Percentiles rank a stretch among this genome's conserved stretches.
Conservation (phyloP, 2,888 invertebrate genomes). For the Mesorhabditis sp. region DNA sequence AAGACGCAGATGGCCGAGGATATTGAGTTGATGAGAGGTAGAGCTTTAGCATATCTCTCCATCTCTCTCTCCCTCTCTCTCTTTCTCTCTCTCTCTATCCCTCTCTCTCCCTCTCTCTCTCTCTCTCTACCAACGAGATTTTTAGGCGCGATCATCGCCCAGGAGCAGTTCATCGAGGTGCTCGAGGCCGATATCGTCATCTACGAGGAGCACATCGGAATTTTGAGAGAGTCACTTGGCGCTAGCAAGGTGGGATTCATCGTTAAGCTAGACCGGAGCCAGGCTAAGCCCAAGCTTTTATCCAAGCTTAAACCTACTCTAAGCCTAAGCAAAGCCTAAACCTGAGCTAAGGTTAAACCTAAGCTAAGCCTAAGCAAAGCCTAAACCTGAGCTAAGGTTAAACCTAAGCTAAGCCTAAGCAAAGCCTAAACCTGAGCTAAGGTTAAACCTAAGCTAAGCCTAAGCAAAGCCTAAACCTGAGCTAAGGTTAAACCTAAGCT, state of each 20-base stretch:
- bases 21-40: slow-evolving; percentile 47
- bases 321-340: too few relatives aligned
- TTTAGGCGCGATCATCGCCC: slow-evolving; percentile 50
- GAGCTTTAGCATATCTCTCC: background rate
- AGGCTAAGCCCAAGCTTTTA: too few relatives aligned
- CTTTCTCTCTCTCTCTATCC: background rate
- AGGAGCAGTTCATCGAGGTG: slow-evolving; percentile 48
- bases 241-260: slow-evolving; percentile 39
- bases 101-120: background rate
- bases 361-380: too few relatives aligned
- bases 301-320: too few relatives aligned
- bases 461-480: too few relatives aligned
- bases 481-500: too few relatives aligned
- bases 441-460: too few relatives aligned
- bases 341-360: too few relatives aligned
- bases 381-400: too few relatives aligned
- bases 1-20: slow-evolving; percentile 43
- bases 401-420: too few relatives aligned
- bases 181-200: slow-evolving; percentile 53
- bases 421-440: too few relatives aligned
- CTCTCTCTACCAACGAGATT: background rate
- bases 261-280: too few relatives aligned
- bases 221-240: slow-evolving; percentile 51
- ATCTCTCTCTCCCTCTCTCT: background rate
- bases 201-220: slow-evolving; percentile 54